Evolutionary conservation across 2,888 invertebrate species (phyloP), one percentile per base, ranked within the genome.

Genomic region (Helleia helle): DNA sequence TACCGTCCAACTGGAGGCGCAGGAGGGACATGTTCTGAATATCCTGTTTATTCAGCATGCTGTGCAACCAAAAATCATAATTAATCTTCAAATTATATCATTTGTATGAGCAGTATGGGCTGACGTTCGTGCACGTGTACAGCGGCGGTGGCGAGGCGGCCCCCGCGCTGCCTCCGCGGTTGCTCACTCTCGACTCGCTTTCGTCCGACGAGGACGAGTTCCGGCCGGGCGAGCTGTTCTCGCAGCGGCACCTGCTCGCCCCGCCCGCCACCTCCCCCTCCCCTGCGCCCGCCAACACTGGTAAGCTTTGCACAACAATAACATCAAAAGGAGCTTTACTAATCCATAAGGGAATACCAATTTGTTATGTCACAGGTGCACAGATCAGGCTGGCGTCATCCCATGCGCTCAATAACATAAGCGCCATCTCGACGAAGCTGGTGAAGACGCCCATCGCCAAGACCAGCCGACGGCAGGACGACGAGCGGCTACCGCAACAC

Each of bases 91-190:
- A 13, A 15, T 2, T 30, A 14, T 2, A 17, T n/a, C n/a, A 12
- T 39, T 26, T 26, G 2, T 26, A 31, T 26, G 45, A 43, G 1
- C 87, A 91, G 70, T 96, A 89, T 71, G 96, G 96, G 0, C 66
- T 96, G 8, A 90, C 93, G 0, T 96, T 96, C 70, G 79, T 96
- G 36, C 92, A 90, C 56, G 71, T 95, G 6, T 70, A 65, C 48
- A 69, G 66, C 41, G 86, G 89, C 47, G 86, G 87, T 37, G 52
- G 46, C 36, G 12, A 11, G 27, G 12, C 47, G 46, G 2, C 39
- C 38, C 38, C 50, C 42, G 8, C 27, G 15, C 38, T 51, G 38
- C 28, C 41, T 34, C 39, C 47, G 25, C 49, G 52, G 11, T 22
- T 55, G 12, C 41, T 60, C 3, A 52, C 59, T 18, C 54, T 88